A percentile compares a stretch with the other conserved stretches of the same genome.
Conservation (phyloP, 2,888 invertebrate genomes). For the Luperina nickerlii region DNA sequence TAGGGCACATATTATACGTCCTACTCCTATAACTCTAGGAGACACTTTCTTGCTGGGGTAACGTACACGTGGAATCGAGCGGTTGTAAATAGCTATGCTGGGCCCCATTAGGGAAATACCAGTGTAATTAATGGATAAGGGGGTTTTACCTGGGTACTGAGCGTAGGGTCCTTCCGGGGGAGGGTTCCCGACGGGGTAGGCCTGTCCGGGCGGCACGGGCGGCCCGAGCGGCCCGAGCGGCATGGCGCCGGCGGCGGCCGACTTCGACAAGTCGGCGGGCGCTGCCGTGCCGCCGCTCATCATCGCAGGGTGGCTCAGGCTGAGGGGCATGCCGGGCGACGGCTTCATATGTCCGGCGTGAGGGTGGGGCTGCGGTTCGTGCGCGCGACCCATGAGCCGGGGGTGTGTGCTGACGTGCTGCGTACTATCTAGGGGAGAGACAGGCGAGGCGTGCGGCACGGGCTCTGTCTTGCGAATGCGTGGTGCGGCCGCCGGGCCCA, state of each 20-base stretch:
- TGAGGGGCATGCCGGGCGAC: constrained; percentile 68
- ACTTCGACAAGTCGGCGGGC: constrained; percentile 68
- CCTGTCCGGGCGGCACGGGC: constrained; percentile 67
- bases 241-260: constrained; percentile 67
- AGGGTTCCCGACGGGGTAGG: constrained; percentile 75
- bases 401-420: constrained; percentile 34
- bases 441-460: constrained; percentile 62
- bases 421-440: constrained; percentile 62
- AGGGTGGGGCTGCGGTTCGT: constrained; percentile 55
- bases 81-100: background rate
- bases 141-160: constrained; percentile 84
- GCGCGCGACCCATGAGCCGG: constrained; percentile 46
- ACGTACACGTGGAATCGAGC: no score
- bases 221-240: constrained; percentile 60
- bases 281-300: constrained; percentile 74
- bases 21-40: no score
- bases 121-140: background rate
- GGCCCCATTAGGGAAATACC: background rate
- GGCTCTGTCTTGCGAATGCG: constrained; percentile 71
- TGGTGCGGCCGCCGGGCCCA: constrained; percentile 72
- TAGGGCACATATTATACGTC: no score
- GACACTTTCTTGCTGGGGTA: no score
- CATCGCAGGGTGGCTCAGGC: constrained; percentile 75
- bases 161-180: constrained; percentile 82
- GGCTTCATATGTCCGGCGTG: constrained; percentile 58